These are phyloP conservation scores for Augochlora pura DNA, from an alignment of 1,140 invertebrate genomes.

Conservation along the genomic window DNA sequence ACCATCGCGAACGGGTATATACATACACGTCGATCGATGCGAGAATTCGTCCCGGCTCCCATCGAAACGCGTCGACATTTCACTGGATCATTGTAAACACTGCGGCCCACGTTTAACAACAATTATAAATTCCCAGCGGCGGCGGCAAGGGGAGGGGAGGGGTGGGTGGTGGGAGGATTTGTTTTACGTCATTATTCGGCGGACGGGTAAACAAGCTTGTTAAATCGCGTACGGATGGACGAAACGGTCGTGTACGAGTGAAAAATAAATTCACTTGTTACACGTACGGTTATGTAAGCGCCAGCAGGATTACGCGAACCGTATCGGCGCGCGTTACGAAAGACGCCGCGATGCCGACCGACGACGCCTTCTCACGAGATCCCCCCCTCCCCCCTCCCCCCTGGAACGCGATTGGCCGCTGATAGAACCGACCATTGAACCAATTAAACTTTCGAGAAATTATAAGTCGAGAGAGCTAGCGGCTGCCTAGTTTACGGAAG, in stretches of 20 bases:
- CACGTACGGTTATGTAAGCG: slow-evolving; percentile 30
- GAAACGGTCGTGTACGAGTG: not conserved
- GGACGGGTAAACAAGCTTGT: slow-evolving; percentile 31
- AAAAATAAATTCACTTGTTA: slow-evolving; percentile 41
- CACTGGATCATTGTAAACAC: too few species aligned
- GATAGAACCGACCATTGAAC: not conserved
- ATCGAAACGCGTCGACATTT: too few species aligned
- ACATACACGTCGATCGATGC: too few species aligned
- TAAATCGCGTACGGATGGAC: slow-evolving; percentile 31
- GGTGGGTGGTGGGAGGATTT: not conserved
- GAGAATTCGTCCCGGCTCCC: too few species aligned
- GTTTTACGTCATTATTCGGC: slow-evolving; percentile 34
- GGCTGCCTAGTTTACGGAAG: not conserved
- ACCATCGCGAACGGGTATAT: too few species aligned
- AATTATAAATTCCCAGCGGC: too few species aligned
- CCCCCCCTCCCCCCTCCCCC: too few species aligned
- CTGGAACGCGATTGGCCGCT: not conserved
- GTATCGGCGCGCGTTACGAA: slow-evolving; percentile 22
- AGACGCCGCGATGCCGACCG: not conserved
- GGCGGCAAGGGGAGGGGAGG: too few species aligned
- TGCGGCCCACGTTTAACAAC: too few species aligned
- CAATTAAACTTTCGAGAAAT: not conserved
- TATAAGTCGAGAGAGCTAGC: too few species aligned
- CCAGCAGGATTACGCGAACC: slow-evolving; percentile 27
- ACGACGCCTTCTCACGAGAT: not conserved